Evolutionary conservation across 1,140 invertebrate genomes (phyloP), one percentile per base, ranked within the genome.

Genomic region (Ceratosolen solmsi): DNA sequence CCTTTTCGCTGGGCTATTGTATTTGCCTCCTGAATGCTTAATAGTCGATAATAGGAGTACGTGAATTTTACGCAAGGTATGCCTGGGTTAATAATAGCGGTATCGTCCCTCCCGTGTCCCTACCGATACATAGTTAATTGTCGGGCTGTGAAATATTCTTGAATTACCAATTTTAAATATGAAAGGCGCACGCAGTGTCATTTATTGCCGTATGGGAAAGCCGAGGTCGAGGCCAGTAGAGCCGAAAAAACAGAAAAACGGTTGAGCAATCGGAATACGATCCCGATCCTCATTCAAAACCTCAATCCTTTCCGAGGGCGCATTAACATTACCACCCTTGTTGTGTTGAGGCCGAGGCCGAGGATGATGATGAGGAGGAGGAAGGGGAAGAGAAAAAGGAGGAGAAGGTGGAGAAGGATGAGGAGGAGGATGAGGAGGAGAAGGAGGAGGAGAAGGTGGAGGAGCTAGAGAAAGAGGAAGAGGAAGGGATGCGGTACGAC

Each of bases 101-200:
- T n/a, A n/a, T n/a, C n/a, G n/a, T n/a, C n/a, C n/a, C n/a, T n/a
- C n/a, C n/a, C n/a, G n/a, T n/a, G n/a, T n/a, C n/a, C n/a, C n/a
- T n/a, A n/a, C n/a, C n/a, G n/a, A n/a, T n/a, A n/a, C n/a, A n/a
- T 5, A 33, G 9, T 30, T 36, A 36, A 65, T 36, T 36, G 5
- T 68, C n/a, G 11, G 8, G n/a, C 22, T 15, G 33, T 68, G n/a
- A 68, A 68, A 68, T n/a, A n/a, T 38, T 38, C 63, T 68, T 68
- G 22, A 68, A 38, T 68, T 68, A 68, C 63, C 30, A 11, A 68
- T 38, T 68, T 68, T 38, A n/a, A 68, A 68, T 68, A 68, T 68
- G 63, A 68, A 68, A n/a, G 63, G 33, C 5, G 60, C 17, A 13
- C 15, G 33, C 13, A 30, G 2, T 38, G 17, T 68, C 38, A 38